Evolutionary conservation across 2,888 invertebrate species (phyloP).

Genomic region (Microplitis manilae): DNA sequence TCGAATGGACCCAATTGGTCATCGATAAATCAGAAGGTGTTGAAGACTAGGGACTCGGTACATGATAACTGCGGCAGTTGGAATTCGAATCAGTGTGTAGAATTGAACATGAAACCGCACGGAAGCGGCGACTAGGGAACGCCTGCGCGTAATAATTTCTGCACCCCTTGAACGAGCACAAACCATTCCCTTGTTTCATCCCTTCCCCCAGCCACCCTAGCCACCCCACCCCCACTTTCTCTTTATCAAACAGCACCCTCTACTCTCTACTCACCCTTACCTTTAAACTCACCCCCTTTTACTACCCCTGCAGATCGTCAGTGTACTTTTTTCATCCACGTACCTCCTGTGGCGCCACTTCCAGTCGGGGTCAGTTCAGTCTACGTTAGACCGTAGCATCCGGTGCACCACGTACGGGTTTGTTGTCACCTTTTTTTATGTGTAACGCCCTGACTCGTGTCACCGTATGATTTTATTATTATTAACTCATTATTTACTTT

Average conservation of each 20-base stretch:
- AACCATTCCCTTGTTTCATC: slow-evolving; percentile 32
- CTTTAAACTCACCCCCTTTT: neutral
- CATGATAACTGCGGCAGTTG: neutral
- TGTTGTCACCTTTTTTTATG: slow-evolving; percentile 9
- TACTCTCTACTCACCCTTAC: neutral
- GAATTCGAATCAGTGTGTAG: slow-evolving; percentile 35
- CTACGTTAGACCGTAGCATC: slow-evolving; percentile 63
- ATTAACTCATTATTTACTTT: neutral
- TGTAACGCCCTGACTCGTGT: slow-evolving; percentile 31
- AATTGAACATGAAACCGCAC: slow-evolving; percentile 31
- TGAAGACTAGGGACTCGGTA: neutral
- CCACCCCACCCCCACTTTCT: slow-evolving; percentile 17
- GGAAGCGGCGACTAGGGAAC: slow-evolving; percentile 23
- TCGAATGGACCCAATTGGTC: neutral
- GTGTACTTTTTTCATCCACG: slow-evolving; percentile 16
- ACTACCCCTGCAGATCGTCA: slow-evolving; percentile 1
- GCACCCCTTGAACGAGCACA: slow-evolving; percentile 20
- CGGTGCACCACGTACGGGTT: slow-evolving; percentile 43
- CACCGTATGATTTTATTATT: neutral
- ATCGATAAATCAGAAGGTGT: slow-evolving; percentile 19
- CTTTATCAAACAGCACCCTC: neutral
- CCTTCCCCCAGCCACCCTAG: neutral
- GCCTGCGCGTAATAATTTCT: slow-evolving; percentile 31
- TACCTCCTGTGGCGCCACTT: slow-evolving; percentile 56
- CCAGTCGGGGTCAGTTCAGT: slow-evolving; percentile 63